Base-by-base conservation (phyloP, 2,888 invertebrate species). In the Sarcophaga rosellei region DNA sequence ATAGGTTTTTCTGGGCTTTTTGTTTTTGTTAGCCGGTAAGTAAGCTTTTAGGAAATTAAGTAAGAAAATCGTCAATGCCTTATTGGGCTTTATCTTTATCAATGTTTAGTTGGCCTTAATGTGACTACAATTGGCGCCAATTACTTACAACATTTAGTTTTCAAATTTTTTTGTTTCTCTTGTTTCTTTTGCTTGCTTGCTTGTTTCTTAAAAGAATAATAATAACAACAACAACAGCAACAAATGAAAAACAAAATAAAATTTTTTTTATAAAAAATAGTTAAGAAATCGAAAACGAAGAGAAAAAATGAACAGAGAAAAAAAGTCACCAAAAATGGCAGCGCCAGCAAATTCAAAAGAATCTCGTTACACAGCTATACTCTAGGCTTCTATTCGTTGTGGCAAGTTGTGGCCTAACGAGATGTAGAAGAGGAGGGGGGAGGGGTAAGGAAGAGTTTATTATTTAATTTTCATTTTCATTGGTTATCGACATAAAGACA, bases 71-170 rank as follows among this genome's bases (percentile, higher is more conserved):
- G 75, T 76, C 83, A 75, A 83, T 80, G 72, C 75, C 79, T 62
- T 81, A 81, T 83, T 81, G 80, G 77, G 72, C 59, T 66, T 81
- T 81, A 83, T 81, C 86, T 77, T 81, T 76, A 80, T 74, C 83
- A 81, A 74, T 23, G 70, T 69, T 77, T 57, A 53, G 70, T 53
- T 81, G 77, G 77, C 86, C 83, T 78, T 84, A 84, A 84, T 84
- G 84, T 84, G 84, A 80, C 79, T 84, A 84, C 84, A 84, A 84
- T 80, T 80, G 83, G 83, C 86, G 86, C 83, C 86, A 83, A 76
- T 83, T 84, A 84, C 84, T 84, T 70, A 79, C 47, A 84, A 66
- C 79, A 80, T 84, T 83, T 80, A 77, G 68, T 82, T 77, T 77
- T 53, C 17, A 53, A 15, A 3, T 15, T 15, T 53, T 53, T 12